These are phyloP conservation scores for Laterallus jamaicensis DNA, from an alignment of 2,113 vertebrate genomes.

Conservation along the genomic window DNA sequence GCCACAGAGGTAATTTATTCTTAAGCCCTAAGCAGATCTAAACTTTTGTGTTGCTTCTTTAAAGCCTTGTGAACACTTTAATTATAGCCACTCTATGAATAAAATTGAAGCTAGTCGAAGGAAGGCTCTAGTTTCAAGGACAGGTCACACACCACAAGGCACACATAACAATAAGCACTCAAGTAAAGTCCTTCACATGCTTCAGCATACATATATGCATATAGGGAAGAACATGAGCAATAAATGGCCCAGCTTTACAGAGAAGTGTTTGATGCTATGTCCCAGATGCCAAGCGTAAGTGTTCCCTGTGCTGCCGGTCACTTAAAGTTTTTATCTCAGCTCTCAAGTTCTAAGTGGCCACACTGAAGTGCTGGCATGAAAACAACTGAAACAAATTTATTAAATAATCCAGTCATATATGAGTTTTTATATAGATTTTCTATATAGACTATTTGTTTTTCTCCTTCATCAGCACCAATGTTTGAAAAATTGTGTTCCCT, in stretches of 20 bases:
- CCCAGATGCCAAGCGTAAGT: background rate
- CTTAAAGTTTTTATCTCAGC: background rate
- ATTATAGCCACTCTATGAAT: constrained; percentile 31
- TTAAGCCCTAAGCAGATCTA: constrained; percentile 16
- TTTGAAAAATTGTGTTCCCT: background rate
- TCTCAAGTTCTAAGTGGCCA: background rate
- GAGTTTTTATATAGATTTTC: background rate
- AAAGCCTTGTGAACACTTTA: constrained; percentile 32
- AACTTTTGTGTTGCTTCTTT: constrained; percentile 30
- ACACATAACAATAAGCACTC: constrained; percentile 1
- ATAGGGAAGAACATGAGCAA: background rate
- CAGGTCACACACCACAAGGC: background rate
- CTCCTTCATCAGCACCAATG: background rate
- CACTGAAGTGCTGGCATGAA: background rate
- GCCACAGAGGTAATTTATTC: background rate
- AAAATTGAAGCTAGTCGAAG: constrained; percentile 33
- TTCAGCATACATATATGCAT: background rate
- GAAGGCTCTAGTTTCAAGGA: constrained; percentile 47
- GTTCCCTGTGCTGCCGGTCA: background rate
- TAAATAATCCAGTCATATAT: background rate
- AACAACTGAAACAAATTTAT: background rate
- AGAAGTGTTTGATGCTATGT: background rate
- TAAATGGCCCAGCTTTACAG: background rate
- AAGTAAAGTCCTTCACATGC: background rate
- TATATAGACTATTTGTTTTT: background rate